A percentile compares a stretch with the other conserved stretches of the same genome.
These are phyloP conservation scores for Osmerus eperlanus DNA, from an alignment of 2,113 vertebrate species.

Conservation along the genomic window DNA sequence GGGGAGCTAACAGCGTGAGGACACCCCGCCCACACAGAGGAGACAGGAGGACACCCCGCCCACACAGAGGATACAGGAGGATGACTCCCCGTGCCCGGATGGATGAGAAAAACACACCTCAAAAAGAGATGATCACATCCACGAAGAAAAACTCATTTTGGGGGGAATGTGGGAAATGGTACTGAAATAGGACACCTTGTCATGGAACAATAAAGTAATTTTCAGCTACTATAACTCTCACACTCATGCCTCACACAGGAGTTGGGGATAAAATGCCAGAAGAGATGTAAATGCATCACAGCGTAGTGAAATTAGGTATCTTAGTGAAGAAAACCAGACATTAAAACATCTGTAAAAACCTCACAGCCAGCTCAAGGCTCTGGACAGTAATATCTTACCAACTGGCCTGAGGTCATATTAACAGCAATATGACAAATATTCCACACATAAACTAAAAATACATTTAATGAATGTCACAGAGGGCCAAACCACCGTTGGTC, in stretches of 20 bases:
- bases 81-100: too few species aligned
- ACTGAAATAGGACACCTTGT: not conserved
- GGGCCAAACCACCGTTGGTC: not conserved
- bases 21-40: too few species aligned
- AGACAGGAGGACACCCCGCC: too few species aligned
- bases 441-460: slow-evolving; percentile 8
- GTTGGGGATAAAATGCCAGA: too few species aligned
- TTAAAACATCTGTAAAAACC: not conserved
- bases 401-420: not conserved
- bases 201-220: not conserved
- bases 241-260: too few species aligned
- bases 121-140: too few species aligned
- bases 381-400: not conserved
- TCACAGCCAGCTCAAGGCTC: not conserved
- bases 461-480: not conserved
- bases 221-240: not conserved
- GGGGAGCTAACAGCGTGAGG: not conserved
- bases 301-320: not conserved
- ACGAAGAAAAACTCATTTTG: too few species aligned
- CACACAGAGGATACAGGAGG: too few species aligned
- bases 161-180: not conserved
- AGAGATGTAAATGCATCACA: too few species aligned
- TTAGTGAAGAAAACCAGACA: not conserved
- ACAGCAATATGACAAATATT: not conserved
- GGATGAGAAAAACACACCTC: not conserved